Evolutionary conservation across 2,113 vertebrate genomes (phyloP).

Genomic region (Oenanthe oenanthe): DNA sequence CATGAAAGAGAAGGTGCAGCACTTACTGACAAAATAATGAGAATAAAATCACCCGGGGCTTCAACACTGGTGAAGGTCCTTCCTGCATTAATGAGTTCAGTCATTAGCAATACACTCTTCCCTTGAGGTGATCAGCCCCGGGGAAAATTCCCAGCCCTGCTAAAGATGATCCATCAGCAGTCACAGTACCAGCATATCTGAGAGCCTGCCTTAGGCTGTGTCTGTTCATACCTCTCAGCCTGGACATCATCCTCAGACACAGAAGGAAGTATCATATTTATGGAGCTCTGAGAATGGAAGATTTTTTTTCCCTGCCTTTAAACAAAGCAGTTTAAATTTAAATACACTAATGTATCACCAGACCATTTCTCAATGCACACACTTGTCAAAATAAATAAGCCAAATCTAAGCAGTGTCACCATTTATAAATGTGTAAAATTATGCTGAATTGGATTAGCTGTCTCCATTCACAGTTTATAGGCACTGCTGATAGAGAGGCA

Average conservation of each 20-base stretch:
- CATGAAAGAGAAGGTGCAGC: neutral
- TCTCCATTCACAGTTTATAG: neutral
- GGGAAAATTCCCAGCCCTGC: neutral
- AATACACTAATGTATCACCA: neutral
- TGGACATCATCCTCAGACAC: neutral
- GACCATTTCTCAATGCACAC: neutral
- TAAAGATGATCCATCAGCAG: neutral
- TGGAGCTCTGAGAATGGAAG: neutral
- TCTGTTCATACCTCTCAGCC: neutral
- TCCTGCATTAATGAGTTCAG: neutral
- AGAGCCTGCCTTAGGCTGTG: neutral
- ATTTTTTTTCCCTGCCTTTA: neutral
- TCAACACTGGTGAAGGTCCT: neutral
- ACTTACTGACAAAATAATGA: neutral
- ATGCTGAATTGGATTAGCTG: neutral
- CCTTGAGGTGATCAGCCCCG: neutral
- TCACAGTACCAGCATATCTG: neutral
- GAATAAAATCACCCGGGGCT: neutral
- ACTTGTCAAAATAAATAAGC: neutral
- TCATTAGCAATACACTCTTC: neutral
- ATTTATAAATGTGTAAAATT: neutral
- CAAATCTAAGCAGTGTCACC: neutral
- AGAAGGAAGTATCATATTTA: neutral
- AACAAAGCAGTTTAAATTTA: neutral
- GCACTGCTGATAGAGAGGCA: neutral